These are phyloP conservation scores for Passerculus sandwichensis DNA, from an alignment of 2,797 vertebrate species.

Conservation along the genomic window DNA sequence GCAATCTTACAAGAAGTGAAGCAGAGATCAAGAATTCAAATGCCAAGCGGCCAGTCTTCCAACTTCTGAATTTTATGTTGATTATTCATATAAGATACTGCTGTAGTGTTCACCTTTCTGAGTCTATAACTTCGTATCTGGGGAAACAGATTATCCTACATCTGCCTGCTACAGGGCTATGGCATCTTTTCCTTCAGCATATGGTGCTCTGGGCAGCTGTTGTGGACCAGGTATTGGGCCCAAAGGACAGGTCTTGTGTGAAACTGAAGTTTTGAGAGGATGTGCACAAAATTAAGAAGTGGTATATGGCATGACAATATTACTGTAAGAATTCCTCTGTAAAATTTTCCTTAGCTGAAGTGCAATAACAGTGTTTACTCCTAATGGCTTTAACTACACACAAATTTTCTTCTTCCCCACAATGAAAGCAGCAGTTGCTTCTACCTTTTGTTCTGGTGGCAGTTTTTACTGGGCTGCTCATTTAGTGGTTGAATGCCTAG, in stretches of 20 bases:
- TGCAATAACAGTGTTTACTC: background rate
- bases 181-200: background rate
- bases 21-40: background rate
- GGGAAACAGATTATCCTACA: background rate
- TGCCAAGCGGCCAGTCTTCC: background rate
- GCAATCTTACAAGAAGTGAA: background rate
- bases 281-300: background rate
- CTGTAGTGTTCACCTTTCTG: rapidly evolving
- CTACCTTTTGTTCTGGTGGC: background rate
- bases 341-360: background rate
- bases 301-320: background rate
- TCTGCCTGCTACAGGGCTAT: background rate
- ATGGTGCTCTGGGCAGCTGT: background rate
- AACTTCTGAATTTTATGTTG: background rate
- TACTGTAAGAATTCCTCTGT: background rate
- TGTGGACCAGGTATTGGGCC: background rate
- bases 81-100: background rate
- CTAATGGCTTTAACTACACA: background rate
- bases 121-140: background rate
- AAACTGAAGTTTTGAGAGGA: background rate
- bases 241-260: background rate
- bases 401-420: background rate
- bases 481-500: background rate
- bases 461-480: background rate
- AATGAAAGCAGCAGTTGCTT: background rate